Evolutionary conservation across 2,113 vertebrate species (phyloP), one percentile per base, ranked within the genome.

Genomic region (Petrocephalus zakoni): DNA sequence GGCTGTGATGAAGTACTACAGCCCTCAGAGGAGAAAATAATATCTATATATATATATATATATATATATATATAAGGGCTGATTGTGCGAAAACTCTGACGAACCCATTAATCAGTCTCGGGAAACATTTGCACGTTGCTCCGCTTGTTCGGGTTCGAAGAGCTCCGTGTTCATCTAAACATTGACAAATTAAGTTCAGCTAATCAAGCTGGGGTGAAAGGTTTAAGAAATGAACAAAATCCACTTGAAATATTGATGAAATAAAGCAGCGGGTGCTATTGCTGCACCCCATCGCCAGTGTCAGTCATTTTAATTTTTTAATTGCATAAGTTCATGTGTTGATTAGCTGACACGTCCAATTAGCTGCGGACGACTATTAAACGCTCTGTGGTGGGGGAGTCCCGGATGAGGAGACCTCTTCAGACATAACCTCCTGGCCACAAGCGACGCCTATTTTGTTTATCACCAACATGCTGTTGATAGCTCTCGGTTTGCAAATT

Each of bases 191-290:
- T 53, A 55, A 86, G 84, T 86, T 86, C 9, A n/a, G 51, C 52
- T 86, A 55, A 86, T 86, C 51, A 56, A 86, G 52, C 29, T 34
- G 52, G 19, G 25, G 84, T 55, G 55, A 53, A 86, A 37, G 51
- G 84, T 19, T 53, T 55, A 34, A 55, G 84, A n/a, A 86, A 86
- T 0, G 1, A 86, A 86, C 13, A 86, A 55, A 49, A 56, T 21
- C 51, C 52, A 37, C 84, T 86, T 85, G n/a, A 51, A 85, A 85
- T 29, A 85, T 53, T 85, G 25, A 85, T 85, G 47, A 85, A 85
- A 53, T 29, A 85, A 55, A 51, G 15, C 10, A 0, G 51, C 15
- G 13, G 0, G 11, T 47, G 21, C 81, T 19, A 25, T 8, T 1
- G 72, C 29, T 29, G 25, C 15, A 25, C 3, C 46, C 4, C 34